Evolutionary conservation across 2,113 vertebrate genomes (phyloP).

Genomic region (Ageneiosus marmoratus): DNA sequence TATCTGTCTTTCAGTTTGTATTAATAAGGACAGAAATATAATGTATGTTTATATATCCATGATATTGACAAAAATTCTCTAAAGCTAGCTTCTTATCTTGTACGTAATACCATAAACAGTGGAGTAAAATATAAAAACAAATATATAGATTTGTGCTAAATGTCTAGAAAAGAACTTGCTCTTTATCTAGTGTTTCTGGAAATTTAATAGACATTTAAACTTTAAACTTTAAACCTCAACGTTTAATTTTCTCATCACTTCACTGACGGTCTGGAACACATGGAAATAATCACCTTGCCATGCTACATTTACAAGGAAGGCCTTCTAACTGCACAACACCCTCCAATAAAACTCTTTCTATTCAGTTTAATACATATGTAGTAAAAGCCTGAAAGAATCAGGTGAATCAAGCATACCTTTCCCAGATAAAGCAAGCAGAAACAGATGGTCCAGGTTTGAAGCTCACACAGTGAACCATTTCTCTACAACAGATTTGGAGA

Average conservation of each 20-base stretch:
- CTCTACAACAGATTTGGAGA: slow-evolving; percentile 35
- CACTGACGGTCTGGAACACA: neutral
- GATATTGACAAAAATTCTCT: neutral
- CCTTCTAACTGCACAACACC: slow-evolving; percentile 2
- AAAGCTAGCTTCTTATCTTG: neutral
- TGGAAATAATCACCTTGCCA: slow-evolving; percentile 1
- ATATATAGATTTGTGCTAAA: neutral
- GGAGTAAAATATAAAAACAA: neutral
- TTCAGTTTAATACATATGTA: slow-evolving; percentile 9
- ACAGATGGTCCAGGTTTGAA: slow-evolving; percentile 38
- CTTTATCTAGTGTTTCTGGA: neutral
- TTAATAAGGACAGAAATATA: neutral
- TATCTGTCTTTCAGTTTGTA: neutral
- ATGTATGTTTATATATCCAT: neutral
- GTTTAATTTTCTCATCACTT: slow-evolving; percentile 6
- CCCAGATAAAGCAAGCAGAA: slow-evolving; percentile 41
- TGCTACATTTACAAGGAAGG: slow-evolving; percentile 17
- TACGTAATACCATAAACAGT: neutral
- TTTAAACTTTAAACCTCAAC: neutral
- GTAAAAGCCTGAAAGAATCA: slow-evolving; percentile 23
- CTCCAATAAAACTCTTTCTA: neutral
- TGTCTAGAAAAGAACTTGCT: neutral
- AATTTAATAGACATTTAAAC: neutral
- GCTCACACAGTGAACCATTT: slow-evolving; percentile 31
- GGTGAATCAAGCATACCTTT: slow-evolving; percentile 21